Percentiles rank a stretch among this genome's conserved stretches.
Evolutionary conservation across 2,113 vertebrate species (phyloP).

Genomic region (Kryptolebias marmoratus): DNA sequence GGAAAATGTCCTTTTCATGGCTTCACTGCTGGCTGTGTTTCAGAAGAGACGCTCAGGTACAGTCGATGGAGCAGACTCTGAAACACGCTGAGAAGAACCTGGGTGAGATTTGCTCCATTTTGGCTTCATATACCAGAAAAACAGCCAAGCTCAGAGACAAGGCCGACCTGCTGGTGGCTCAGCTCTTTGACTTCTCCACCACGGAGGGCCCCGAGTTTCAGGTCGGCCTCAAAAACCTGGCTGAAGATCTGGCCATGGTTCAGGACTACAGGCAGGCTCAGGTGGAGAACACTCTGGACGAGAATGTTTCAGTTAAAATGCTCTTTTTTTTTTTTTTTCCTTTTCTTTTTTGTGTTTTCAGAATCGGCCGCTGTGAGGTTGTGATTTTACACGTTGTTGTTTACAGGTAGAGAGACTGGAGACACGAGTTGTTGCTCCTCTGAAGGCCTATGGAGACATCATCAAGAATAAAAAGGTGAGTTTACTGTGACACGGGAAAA

Average conservation of each 20-base stretch:
- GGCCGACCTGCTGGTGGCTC: constrained; percentile 76
- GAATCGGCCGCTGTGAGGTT: neutral
- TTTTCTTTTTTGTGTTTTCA: neutral
- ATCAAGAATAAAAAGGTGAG: constrained; percentile 82
- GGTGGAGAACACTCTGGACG: constrained; percentile 58
- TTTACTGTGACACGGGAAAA: neutral
- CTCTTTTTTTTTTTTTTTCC: neutral
- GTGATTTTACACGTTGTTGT: neutral
- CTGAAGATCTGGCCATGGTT: constrained; percentile 82
- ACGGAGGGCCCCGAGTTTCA: constrained; percentile 69
- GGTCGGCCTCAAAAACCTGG: constrained; percentile 75
- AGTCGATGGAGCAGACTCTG: constrained; percentile 73
- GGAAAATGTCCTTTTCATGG: too few relatives aligned
- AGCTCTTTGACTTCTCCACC: constrained; percentile 71
- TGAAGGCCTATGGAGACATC: constrained; percentile 74
- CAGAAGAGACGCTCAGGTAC: constrained; percentile 69
- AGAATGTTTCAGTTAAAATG: neutral
- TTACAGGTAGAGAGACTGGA: constrained; percentile 82
- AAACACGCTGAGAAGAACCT: constrained; percentile 74
- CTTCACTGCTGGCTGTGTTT: neutral
- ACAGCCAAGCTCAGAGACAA: constrained; percentile 78
- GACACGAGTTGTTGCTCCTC: constrained; percentile 73
- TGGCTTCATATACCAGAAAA: constrained; percentile 78
- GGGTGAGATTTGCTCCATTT: constrained; percentile 77
- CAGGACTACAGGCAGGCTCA: constrained; percentile 87